phyloP scores from a whole-genome alignment of 2,113 vertebrate species.

The Andinoacara biseriatus region DNA sequence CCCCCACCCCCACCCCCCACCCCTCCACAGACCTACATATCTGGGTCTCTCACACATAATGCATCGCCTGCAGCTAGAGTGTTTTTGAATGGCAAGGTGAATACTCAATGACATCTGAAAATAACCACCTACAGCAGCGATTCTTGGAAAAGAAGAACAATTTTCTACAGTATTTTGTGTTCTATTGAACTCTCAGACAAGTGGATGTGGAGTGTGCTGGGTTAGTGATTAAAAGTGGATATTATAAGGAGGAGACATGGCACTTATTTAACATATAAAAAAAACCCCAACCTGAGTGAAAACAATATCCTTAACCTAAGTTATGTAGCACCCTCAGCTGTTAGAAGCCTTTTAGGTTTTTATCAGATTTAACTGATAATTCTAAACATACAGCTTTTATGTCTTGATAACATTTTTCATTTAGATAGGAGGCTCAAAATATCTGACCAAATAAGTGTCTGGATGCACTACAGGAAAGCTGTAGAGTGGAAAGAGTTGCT shows the following conservation, averaged over 20 bases:
- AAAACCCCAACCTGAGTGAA: fast-evolving
- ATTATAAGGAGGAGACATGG: not conserved
- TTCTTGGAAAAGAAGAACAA: conserved; percentile 33
- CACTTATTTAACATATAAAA: not conserved
- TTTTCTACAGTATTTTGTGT: conserved; percentile 14
- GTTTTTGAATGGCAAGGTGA: conserved; percentile 71
- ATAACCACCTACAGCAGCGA: conserved; percentile 60
- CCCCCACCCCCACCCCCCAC: conserved; percentile 14
- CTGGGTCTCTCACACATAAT: conserved; percentile 69
- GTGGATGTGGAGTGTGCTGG: not conserved
- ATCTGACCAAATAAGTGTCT: too few relatives aligned
- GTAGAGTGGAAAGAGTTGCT: not conserved
- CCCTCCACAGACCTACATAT: conserved; percentile 55
- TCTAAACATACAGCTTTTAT: not conserved
- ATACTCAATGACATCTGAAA: conserved; percentile 74
- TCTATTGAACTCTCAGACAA: conserved; percentile 12
- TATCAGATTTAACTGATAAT: too few relatives aligned
- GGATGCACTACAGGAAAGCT: too few relatives aligned
- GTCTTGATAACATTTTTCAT: too few relatives aligned
- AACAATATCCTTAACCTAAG: not conserved
- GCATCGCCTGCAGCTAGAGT: conserved; percentile 58
- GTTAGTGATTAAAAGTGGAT: not conserved
- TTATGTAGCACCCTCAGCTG: not conserved
- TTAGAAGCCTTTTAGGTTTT: not conserved
- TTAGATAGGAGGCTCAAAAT: too few relatives aligned